These are phyloP conservation scores for Coecobrya sp. DNA, from an alignment of 2,888 invertebrate genomes.

Conservation along the genomic window DNA sequence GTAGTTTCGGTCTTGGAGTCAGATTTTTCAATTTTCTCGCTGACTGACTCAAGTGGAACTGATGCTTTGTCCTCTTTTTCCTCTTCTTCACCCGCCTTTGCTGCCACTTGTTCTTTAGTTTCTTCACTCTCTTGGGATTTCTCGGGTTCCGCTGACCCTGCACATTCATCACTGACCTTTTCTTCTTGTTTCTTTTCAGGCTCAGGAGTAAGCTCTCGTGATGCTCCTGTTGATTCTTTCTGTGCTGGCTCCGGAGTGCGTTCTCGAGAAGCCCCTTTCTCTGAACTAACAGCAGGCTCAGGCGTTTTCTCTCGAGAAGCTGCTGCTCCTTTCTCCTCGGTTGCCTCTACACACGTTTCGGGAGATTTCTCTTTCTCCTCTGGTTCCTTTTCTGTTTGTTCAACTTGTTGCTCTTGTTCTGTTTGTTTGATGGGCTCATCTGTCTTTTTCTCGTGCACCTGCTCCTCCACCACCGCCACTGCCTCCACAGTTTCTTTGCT, in stretches of 20 bases:
- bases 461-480: constrained; percentile 2
- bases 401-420: constrained; percentile 34
- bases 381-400: background rate
- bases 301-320: constrained; percentile 58
- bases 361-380: background rate
- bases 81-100: constrained; percentile 19
- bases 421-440: constrained; percentile 35
- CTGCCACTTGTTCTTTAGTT: background rate
- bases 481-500: background rate
- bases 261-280: constrained; percentile 41
- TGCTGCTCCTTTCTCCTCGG: background rate
- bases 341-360: background rate
- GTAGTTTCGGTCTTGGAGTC: no score
- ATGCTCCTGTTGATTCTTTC: background rate
- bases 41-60: background rate
- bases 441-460: constrained; percentile 40
- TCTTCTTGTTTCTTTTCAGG: constrained; percentile 36
- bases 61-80: constrained; percentile 21
- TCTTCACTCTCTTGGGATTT: constrained; percentile 15
- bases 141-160: constrained; percentile 17
- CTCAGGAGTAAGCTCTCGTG: constrained; percentile 50
- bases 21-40: background rate
- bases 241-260: constrained; percentile 59
- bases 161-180: constrained; percentile 34
- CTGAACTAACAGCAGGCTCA: constrained; percentile 47